Conservation (phyloP, 2,888 invertebrate genomes). For the Cryptocephalus primarius region DNA sequence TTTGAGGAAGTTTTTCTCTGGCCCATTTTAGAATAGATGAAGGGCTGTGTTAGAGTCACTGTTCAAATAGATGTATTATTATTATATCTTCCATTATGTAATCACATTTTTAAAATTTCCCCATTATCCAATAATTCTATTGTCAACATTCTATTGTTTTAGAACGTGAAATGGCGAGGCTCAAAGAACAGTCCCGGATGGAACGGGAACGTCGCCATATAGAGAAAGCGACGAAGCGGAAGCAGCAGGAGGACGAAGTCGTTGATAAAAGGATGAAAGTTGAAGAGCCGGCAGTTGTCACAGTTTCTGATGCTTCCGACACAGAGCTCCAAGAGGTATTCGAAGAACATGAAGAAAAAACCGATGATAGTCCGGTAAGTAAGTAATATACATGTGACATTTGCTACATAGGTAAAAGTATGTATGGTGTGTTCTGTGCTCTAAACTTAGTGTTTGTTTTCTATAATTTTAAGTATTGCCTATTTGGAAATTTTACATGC, state of each 20-base stretch:
- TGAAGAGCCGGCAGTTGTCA: slow-evolving; percentile 30
- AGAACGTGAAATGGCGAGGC: slow-evolving; percentile 66
- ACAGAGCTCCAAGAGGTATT: slow-evolving; percentile 5
- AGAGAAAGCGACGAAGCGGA: slow-evolving; percentile 33
- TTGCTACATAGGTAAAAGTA: background rate
- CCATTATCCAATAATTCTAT: background rate
- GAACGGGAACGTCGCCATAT: slow-evolving; percentile 62
- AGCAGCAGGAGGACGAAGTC: slow-evolving; percentile 22
- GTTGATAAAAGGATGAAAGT: slow-evolving; percentile 24
- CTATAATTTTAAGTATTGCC: too few species aligned
- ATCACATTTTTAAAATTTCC: too few species aligned
- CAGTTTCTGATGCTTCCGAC: slow-evolving; percentile 32
- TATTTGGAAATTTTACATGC: too few species aligned
- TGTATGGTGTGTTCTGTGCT: too few species aligned
- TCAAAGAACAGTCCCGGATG: slow-evolving; percentile 62
- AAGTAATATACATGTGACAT: slow-evolving; percentile 1
- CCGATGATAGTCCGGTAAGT: slow-evolving; percentile 13
- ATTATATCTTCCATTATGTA: too few species aligned
- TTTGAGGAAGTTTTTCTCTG: too few species aligned
- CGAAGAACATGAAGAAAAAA: slow-evolving; percentile 16
- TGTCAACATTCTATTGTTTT: slow-evolving; percentile 13
- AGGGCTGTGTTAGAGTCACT: too few species aligned
- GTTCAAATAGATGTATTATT: too few species aligned
- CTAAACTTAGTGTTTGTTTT: too few species aligned
- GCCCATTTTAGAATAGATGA: too few species aligned